These are phyloP conservation scores for Phoeniculus purpureus DNA, from an alignment of 2,797 vertebrate species.

Conservation along the genomic window DNA sequence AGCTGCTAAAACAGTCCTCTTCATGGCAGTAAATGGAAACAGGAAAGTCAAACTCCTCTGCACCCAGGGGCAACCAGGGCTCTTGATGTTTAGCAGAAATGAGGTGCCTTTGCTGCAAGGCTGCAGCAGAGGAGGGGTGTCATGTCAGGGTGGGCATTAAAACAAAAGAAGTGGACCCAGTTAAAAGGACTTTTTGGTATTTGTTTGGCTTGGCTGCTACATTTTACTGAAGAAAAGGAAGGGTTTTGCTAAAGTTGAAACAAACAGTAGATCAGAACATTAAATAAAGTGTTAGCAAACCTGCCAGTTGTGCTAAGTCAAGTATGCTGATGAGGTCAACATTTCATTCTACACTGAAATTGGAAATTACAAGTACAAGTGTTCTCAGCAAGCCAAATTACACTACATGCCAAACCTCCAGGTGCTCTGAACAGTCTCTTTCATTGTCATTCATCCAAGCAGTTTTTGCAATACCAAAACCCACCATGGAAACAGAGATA, in stretches of 20 bases:
- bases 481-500: background rate
- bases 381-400: conserved; percentile 11
- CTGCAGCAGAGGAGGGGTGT: background rate
- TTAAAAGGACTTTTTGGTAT: conserved; percentile 44
- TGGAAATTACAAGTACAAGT: conserved; percentile 47
- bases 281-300: conserved; percentile 56
- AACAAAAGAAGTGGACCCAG: conserved; percentile 29
- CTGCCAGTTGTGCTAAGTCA: conserved; percentile 17
- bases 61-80: background rate
- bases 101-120: background rate
- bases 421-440: conserved; percentile 3
- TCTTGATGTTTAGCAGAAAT: background rate
- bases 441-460: background rate
- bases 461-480: conserved; percentile 23
- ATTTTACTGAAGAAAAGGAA: conserved; percentile 46
- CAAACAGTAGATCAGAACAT: conserved; percentile 56
- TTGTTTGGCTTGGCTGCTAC: conserved; percentile 62
- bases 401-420: conserved; percentile 1
- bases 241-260: conserved; percentile 55
- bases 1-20: background rate
- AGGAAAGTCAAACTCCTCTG: background rate
- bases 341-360: conserved; percentile 37
- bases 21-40: background rate
- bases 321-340: conserved; percentile 50
- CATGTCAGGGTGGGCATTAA: background rate